Evolutionary conservation across 2,113 vertebrate species (phyloP), one percentile per base, ranked within the genome.

Genomic region (Calidris pygmaea): DNA sequence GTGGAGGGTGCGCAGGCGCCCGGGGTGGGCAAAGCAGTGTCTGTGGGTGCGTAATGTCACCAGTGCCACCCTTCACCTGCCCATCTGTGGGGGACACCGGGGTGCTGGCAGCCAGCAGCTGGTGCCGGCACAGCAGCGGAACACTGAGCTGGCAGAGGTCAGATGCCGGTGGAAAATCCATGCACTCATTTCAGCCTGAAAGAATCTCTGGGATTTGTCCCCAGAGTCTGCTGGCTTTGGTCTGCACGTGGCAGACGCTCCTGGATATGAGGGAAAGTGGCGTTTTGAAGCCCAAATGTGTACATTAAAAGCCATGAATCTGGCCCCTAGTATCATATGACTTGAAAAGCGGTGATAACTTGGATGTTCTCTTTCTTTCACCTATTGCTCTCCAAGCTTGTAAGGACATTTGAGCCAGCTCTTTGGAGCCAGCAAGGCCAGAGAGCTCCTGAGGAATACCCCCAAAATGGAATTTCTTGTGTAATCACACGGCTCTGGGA

Each of bases 81-180:
- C 6, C 24, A 12, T 50, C 32, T 0, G 1, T 0, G 1, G 1
- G 34, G 5, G 11, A 16, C 21, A 16, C 5, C 6, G 2, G 10
- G 12, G 15, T 72, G 32, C 50, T 65, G 50, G 20, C 60, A 71
- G 29, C 4, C 3, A 62, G 43, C 17, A 23, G 14, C n/a, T 3
- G 12, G 8, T 21, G 41, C 26, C 30, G 20, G 23, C 0, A 8
- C 23, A 19, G 34, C 2, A 5, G 20, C n/a, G 41, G 43, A 65
- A 21, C 32, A 24, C 39, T 3, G 2, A 35, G 32, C 41, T 39
- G 50, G 66, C 13, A 14, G 23, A 37, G 12, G 34, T 22, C 6
- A 3, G 23, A 19, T n/a, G 2, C 32, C 47, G 63, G 14, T 32
- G 18, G 58, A 47, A 71, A 71, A 59, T 53, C 70, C 32, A 5